Evolutionary conservation across 2,113 vertebrate genomes (phyloP), one percentile per base, ranked within the genome.

Genomic region (Cavia aperea): DNA sequence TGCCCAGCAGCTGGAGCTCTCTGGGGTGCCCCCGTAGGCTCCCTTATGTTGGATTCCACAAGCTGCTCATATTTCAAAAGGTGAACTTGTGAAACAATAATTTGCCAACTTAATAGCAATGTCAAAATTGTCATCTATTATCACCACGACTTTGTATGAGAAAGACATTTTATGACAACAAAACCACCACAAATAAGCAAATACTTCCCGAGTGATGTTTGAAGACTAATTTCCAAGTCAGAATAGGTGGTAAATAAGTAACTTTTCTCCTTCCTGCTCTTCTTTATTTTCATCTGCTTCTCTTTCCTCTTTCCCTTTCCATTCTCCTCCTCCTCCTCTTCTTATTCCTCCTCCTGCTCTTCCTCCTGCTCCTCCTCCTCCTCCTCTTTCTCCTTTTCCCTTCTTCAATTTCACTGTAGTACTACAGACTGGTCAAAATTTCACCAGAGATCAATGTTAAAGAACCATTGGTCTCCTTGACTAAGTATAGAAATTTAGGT

Each of bases 171-270:
- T 86, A 62, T 18, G 43, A 33, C 19, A 36, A 51, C 19, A 75
- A 62, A 46, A 78, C 56, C 5, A n/a, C 39, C 70, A n/a, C 1
- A 19, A 19, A 1, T 10, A 92, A 88, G 7, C 23, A 46, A 1
- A 49, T 24, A 24, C 82, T 89, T 89, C 73, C 72, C 87, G 36
- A 79, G 85, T 63, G 49, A 85, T 90, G 23, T 84, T 46, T 86
- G 65, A 90, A 90, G 73, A 58, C 54, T 75, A 29, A 43, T 43
- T 92, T 86, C 31, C 24, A 68, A 88, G 78, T 85, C 4, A 90
- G 46, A 4, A 51, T 10, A 65, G 36, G 23, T 65, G 46, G 39
- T 24, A 87, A 54, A 88, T 70, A 24, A 6, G 43, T 58, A 10
- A 70, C 43, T 46, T 89, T 85, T 39, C 26, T n/a, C 51, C 24